These are phyloP conservation scores for Oryzias dopingdopingensis DNA, from an alignment of 2,797 vertebrate species.

Conservation along the genomic window DNA sequence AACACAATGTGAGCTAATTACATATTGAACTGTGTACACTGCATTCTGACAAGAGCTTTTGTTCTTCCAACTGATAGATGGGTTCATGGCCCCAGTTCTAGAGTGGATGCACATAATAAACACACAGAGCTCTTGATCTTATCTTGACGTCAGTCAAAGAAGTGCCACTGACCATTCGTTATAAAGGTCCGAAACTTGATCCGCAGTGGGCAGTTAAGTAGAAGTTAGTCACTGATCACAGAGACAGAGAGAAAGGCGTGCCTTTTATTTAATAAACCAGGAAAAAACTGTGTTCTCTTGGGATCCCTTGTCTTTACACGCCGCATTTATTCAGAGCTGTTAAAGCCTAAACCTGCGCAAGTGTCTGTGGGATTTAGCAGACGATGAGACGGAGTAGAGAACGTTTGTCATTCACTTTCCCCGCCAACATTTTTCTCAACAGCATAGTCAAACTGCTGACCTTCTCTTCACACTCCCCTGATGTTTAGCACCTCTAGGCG, in stretches of 20 bases:
- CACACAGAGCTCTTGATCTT: conserved; percentile 75
- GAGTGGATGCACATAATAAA: conserved; percentile 67
- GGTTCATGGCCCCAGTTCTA: conserved; percentile 66
- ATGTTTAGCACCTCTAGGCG: conserved; percentile 36
- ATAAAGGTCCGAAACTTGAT: conserved; percentile 63
- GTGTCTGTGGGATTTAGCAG: conserved; percentile 5
- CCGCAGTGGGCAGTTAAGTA: conserved; percentile 36
- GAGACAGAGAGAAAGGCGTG: conserved; percentile 31
- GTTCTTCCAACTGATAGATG: conserved; percentile 85
- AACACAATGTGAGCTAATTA: background rate
- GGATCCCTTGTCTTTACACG: background rate
- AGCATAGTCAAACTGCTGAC: conserved; percentile 22
- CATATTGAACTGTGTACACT: conserved; percentile 35
- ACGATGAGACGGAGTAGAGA: conserved; percentile 4
- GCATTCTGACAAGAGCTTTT: conserved; percentile 85
- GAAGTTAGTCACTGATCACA: conserved; percentile 39
- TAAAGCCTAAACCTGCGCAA: conserved; percentile 1
- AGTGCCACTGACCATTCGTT: conserved; percentile 67
- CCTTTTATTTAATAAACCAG: conserved; percentile 22
- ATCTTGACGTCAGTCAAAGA: conserved; percentile 76
- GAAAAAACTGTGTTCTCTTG: conserved; percentile 3
- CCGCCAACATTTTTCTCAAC: background rate
- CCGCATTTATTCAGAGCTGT: background rate
- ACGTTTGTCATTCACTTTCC: conserved; percentile 24
- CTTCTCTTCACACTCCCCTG: conserved; percentile 10